A percentile compares a stretch with the other conserved stretches of the same genome.
Conservation (phyloP, 2,888 invertebrate genomes). For the Amiota mariae region DNA sequence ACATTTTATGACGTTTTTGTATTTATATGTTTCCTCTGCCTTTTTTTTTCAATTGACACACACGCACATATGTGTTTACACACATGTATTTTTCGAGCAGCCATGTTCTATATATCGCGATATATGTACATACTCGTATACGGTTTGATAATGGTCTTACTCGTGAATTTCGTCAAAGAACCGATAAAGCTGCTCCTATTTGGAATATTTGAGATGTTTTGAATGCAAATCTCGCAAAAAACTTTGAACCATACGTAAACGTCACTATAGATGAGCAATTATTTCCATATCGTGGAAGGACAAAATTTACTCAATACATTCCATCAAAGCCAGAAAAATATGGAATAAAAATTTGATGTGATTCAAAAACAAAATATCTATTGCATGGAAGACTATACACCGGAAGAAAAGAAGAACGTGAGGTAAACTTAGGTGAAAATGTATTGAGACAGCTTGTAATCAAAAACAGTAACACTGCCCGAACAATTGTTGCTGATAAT, state of each 20-base stretch:
- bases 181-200: background rate
- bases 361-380: background rate
- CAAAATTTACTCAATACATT: too few relatives aligned
- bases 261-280: background rate
- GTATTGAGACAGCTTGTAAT: background rate
- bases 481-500: background rate
- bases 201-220: background rate
- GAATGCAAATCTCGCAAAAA: background rate
- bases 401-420: background rate
- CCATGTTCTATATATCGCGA: too few relatives aligned
- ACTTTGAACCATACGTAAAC: background rate
- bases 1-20: too few relatives aligned
- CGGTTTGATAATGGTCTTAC: background rate
- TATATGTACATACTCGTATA: too few relatives aligned
- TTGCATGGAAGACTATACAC: background rate
- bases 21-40: too few relatives aligned
- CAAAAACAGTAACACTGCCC: background rate
- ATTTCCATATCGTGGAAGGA: background rate
- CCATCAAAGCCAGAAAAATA: background rate
- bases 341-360: background rate
- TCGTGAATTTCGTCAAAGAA: background rate
- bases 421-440: background rate
- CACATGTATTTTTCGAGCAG: too few relatives aligned
- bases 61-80: too few relatives aligned
- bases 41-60: too few relatives aligned